These are phyloP conservation scores for Drosophila kambysellisi DNA, from an alignment of 2,888 invertebrate species.

Conservation along the genomic window DNA sequence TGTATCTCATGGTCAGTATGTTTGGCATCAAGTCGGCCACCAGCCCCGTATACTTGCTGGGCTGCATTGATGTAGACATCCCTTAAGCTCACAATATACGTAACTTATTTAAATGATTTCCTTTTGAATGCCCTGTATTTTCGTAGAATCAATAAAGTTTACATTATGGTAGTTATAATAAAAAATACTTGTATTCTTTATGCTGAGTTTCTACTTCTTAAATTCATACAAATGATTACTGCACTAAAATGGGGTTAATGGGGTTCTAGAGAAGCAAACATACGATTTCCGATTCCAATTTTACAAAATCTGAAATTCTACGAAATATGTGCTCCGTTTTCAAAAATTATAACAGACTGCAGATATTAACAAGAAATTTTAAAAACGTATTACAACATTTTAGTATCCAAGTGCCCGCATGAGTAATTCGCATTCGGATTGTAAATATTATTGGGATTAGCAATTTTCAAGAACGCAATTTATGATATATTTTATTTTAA, in stretches of 20 bases:
- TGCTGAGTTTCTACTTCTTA: background rate
- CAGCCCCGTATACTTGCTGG: slow-evolving; percentile 87
- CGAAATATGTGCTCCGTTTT: background rate
- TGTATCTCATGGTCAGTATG: slow-evolving; percentile 91
- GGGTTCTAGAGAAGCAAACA: background rate
- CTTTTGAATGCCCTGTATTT: background rate
- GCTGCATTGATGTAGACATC: slow-evolving; percentile 75
- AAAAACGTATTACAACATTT: background rate
- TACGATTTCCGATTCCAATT: background rate
- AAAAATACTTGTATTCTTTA: background rate
- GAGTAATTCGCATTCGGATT: background rate
- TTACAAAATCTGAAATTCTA: background rate
- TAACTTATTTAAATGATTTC: slow-evolving; percentile 25
- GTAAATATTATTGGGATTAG: background rate
- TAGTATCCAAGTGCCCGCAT: background rate
- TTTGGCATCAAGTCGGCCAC: slow-evolving; percentile 94
- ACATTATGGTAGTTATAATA: background rate
- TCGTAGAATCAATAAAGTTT: background rate
- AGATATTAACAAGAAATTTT: background rate
- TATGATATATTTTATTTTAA: rapidly evolving
- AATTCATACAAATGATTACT: background rate
- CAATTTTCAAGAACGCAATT: background rate
- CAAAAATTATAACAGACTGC: background rate
- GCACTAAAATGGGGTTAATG: background rate
- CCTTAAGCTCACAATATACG: slow-evolving; percentile 2